Conservation (phyloP, 2,797 vertebrate genomes). For the Vireo griseus region DNA sequence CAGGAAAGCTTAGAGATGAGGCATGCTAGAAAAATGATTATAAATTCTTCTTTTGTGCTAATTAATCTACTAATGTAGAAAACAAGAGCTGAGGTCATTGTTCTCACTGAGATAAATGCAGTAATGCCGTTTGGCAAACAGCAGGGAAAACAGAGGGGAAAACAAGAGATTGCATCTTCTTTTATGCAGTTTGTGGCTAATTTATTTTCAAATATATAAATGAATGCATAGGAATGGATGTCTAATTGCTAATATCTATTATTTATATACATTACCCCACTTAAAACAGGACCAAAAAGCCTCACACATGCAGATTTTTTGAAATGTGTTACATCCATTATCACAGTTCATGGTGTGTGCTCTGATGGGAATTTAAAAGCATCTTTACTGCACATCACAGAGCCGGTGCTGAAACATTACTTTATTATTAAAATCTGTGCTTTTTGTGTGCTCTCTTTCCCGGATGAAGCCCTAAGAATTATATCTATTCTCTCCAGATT, state of each 20-base stretch:
- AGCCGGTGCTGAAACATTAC: slow-evolving; percentile 60
- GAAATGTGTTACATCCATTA: slow-evolving; percentile 76
- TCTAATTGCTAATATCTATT: slow-evolving; percentile 80
- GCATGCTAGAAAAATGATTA: slow-evolving; percentile 3
- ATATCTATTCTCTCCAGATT: slow-evolving; percentile 38
- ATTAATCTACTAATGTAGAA: slow-evolving; percentile 65
- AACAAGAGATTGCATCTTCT: slow-evolving; percentile 61
- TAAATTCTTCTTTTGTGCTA: slow-evolving; percentile 57
- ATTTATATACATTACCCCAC: slow-evolving; percentile 74
- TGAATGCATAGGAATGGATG: slow-evolving; percentile 71
- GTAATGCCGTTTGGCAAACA: slow-evolving; percentile 52
- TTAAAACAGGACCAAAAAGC: slow-evolving; percentile 72
- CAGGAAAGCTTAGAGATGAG: slow-evolving; percentile 40
- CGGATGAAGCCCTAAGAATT: slow-evolving; percentile 40
- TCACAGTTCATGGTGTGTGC: slow-evolving; percentile 77
- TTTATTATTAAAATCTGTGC: slow-evolving; percentile 71
- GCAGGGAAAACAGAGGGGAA: slow-evolving; percentile 68
- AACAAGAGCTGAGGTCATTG: slow-evolving; percentile 64
- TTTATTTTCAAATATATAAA: slow-evolving; percentile 77
- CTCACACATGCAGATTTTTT: slow-evolving; percentile 75
- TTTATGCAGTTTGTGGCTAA: slow-evolving; percentile 69
- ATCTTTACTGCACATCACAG: slow-evolving; percentile 71
- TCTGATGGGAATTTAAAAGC: slow-evolving; percentile 79
- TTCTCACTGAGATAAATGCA: slow-evolving; percentile 67
- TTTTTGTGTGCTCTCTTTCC: slow-evolving; percentile 53